Conservation (phyloP, 1,140 invertebrate species). For the Radopholus similis region DNA sequence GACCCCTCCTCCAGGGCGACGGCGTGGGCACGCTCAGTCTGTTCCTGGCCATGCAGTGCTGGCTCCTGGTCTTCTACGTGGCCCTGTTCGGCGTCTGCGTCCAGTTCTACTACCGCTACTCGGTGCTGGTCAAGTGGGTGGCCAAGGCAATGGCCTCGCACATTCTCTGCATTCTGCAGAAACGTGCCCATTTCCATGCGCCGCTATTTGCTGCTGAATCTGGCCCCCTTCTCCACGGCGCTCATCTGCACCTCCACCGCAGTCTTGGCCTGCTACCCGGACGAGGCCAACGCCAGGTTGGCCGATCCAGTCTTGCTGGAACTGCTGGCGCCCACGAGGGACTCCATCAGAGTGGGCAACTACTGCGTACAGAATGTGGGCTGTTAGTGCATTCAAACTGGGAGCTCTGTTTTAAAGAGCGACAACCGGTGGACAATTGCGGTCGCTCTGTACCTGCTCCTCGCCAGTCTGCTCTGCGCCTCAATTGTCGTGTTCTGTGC, state of each 20-base stretch:
- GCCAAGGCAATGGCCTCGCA: background rate
- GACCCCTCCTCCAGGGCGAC: background rate
- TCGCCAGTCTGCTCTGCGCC: background rate
- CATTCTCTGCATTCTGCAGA: background rate
- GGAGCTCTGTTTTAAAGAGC: too few relatives aligned
- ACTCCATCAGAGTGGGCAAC: too few relatives aligned
- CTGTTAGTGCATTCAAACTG: too few relatives aligned
- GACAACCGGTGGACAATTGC: background rate
- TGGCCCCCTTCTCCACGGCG: background rate
- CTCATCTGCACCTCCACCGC: too few relatives aligned
- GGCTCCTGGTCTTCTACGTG: background rate
- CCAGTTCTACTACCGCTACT: background rate
- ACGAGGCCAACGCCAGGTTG: too few relatives aligned
- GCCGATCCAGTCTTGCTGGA: too few relatives aligned
- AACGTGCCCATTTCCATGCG: background rate
- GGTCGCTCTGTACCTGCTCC: background rate
- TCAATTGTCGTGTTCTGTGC: background rate
- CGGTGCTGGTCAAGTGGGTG: background rate
- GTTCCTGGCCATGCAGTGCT: background rate
- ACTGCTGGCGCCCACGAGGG: too few relatives aligned
- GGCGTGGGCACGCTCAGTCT: background rate
- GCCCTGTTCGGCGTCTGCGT: background rate
- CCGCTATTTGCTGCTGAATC: background rate
- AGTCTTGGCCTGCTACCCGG: too few relatives aligned
- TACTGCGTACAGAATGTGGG: too few relatives aligned